Evolutionary conservation across 2,888 invertebrate species (phyloP), one percentile per base, ranked within the genome.

Genomic region (Thereva unica): DNA sequence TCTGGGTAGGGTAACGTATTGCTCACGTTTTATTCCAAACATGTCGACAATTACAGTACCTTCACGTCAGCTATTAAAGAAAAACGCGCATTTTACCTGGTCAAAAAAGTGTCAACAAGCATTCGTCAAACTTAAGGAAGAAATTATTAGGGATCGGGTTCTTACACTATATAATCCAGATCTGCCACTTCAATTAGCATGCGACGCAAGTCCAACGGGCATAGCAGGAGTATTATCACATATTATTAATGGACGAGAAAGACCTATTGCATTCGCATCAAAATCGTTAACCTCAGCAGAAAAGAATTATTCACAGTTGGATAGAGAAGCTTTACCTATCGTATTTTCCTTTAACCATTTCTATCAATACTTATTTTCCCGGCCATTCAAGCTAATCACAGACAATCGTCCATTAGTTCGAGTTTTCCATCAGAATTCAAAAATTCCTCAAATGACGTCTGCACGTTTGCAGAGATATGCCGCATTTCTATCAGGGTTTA

Each of bases 131-230:
- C 9, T 44, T 44, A 23, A 23, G 23, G 23, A 23, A 23, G n/a
- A 23, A 23, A 23, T 23, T 23, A 38, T 54, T 5, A 66, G 66
- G 12, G 67, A 64, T 35, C 41, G 64, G 4, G 70, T 67, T 4
- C 23, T 68, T 38, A 52, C 69, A 23, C 67, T 68, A 4, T 69
- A 68, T 45, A 50, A 70, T 52, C 70, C 69, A 3, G n/a, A 64
- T 5, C 12, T 56, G 7, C 68, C 23, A 23, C 23, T 23, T 23
- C 23, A 23, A 23, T 23, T 23, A 23, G 23, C 23, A 12, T 71
- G 68, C 42, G 69, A 71, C 37, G 71, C 66, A 6, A 69, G 71
- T 8, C 71, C 70, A 45, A 64, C 64, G 9, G 67, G 67, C 6
- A 66, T 71, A 40, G 67, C 70, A 61, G 66, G 66, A 3, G 61